Evolutionary conservation across 2,797 vertebrate genomes (phyloP), one percentile per base, ranked within the genome.

Genomic region (Gymnocypris eckloni): DNA sequence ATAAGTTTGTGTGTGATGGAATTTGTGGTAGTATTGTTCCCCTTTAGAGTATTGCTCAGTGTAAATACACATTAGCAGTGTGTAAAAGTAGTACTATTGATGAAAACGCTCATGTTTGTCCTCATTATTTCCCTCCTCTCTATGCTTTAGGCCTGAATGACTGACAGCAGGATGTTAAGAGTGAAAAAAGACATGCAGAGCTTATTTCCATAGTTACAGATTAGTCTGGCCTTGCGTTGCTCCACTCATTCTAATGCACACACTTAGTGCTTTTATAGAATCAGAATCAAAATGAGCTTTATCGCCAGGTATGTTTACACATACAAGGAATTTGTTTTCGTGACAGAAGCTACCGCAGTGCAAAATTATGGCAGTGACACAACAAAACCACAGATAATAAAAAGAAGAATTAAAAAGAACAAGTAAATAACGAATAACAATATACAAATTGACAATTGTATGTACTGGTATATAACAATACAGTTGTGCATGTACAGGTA

Each of bases 41-140:
- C 28, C 33, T 22, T 37, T 33, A 52, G 18, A 52, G 1, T 20
- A 80, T 9, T 66, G 78, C 16, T 64, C 15, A 48, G 16, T 37
- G 20, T 83, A 45, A 85, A 88, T 81, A 86, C 90, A 88, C 89
- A 89, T 91, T 87, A 83, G 59, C 73, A 33, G 15, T 54, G 76
- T 73, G 79, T 86, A 92, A 90, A 93, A 90, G 89, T 90, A 91
- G 86, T 87, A 86, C 84, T 87, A 89, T 88, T 89, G 87, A 91
- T 88, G 83, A 67, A 52, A 80, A 87, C 86, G 86, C 84, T 18
- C 81, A 78, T 88, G 90, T 91, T 90, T 87, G 87, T 66, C 54
- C 72, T 91, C 87, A 92, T 91, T 90, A 54, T 52, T 54, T 37
- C 6, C 20, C 4, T 54, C 18, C 28, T 67, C 4, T 81, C 11